Percentiles rank a stretch among this genome's conserved stretches.
Conservation (phyloP, 2,113 vertebrate genomes). For the Anas platyrhynchos region DNA sequence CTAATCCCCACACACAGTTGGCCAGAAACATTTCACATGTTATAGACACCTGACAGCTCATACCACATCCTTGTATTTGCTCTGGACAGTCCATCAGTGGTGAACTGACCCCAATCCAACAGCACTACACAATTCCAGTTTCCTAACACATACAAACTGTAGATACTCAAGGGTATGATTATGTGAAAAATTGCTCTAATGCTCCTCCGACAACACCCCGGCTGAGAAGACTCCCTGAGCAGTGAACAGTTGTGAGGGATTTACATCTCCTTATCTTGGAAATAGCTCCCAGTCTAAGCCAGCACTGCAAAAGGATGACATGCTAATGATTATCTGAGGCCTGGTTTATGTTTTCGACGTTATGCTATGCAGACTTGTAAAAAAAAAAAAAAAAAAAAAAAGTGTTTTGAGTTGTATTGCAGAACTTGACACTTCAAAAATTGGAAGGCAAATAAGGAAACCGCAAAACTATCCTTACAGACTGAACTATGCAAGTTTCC, state of each 20-base stretch:
- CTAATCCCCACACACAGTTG: not conserved
- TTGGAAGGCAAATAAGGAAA: not conserved
- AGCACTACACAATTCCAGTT: not conserved
- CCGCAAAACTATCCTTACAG: not conserved
- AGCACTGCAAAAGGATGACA: not conserved
- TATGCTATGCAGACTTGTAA: not conserved
- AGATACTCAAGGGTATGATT: not conserved
- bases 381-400: not conserved
- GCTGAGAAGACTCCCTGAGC: not conserved
- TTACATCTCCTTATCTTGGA: not conserved
- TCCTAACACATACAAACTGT: not conserved
- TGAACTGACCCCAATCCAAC: not conserved
- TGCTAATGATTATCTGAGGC: not conserved
- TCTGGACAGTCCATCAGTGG: not conserved
- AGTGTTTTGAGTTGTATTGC: not conserved
- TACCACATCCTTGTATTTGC: not conserved
- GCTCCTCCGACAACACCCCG: not conserved
- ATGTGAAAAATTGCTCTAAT: constrained; percentile 8
- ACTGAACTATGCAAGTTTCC: not conserved
- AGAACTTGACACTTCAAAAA: not conserved
- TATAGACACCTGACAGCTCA: not conserved
- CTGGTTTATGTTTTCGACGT: not conserved
- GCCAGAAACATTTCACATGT: not conserved
- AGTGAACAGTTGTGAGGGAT: not conserved
- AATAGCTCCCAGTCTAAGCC: not conserved